Base-by-base conservation (phyloP, 2,113 vertebrate genomes). In the Scortum barcoo region DNA sequence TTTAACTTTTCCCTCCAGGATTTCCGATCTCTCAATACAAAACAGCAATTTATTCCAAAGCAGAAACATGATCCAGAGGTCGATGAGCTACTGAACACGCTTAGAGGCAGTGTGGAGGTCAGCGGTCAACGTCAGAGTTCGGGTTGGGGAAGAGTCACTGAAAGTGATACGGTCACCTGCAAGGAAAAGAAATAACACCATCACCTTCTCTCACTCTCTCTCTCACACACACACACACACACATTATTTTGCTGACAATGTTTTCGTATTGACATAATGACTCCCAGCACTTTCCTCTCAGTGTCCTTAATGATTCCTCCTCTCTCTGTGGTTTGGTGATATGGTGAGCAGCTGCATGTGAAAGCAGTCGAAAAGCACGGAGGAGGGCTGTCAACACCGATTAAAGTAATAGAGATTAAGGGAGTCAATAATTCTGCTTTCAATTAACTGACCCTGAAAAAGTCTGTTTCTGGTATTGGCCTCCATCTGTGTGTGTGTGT, bases 401-500 rank as follows among this genome's bases (percentile, higher is more conserved):
- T 30, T 2, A 58, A n/a, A 38, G 20, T 6, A 51, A 36, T 2
- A 16, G 2, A 69, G 8, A 67, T 57, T 4, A 66, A 10, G 67
- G 40, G 53, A 57, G 17, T 69, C 17, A 57, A 19, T 26, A 24
- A 74, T 57, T 75, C 70, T 72, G 80, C 30, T 88, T 89, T 58
- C 38, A 76, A 87, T 86, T 84, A 76, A 50, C 19, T 58, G 62
- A 75, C 22, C 14, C 30, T 65, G 8, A 67, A 42, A 81, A 78
- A 75, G n/a, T 83, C 50, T 38, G 67, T 84, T 69, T 69, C 57
- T 84, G 28, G 13, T 72, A 12, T 61, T 38, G 8, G 40, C 38
- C 5, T 53, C 81, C 86, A 76, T 85, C 57, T 86, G 51, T 69
- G 24, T 30, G 24, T 53, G 44, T 44, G 24, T 30, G 24, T 44